Evolutionary conservation across 2,113 vertebrate genomes (phyloP), one percentile per base, ranked within the genome.

Genomic region (Mesembrinibis cayennensis): DNA sequence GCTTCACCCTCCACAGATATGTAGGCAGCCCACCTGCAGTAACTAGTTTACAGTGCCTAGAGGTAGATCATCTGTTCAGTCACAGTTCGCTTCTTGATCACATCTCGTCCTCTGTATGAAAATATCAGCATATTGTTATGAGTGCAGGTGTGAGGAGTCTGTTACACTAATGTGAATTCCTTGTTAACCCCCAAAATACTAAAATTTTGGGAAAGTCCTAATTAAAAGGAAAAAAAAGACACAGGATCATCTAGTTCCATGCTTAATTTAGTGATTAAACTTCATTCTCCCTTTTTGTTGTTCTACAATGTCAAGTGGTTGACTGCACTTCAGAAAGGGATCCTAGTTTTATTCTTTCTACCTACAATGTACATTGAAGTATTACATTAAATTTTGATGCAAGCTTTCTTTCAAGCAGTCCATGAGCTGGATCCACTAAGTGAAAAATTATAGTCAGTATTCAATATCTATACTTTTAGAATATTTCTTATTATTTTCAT

Each of bases 51-150:
- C 6, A 44, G 8, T 34, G 9, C 16, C 14, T 2, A 6, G 23
- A 62, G 14, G 15, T 7, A 58, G 21, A 70, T 34, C 13, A 22
- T 34, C 44, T 82, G 5, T 36, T 71, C 32, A 55, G 16, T 25
- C 59, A 10, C 13, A 27, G 27, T n/a, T 90, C n/a, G 20, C 9
- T 49, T 73, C 42, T 45, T 53, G 62, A 42, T 47, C 8, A 52
- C 4, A 16, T 53, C 21, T 23, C 56, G 13, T 62, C 27, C 27
- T 73, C 27, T 44, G 11, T 32, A 40, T 29, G 44, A 59, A 95
- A 61, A 72, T 4, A 67, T 5, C 13, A 52, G 16, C 6, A 23
- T 0, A 0, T 5, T 36, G 6, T 22, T 61, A 30, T 34, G 23
- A 49, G 2, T 40, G 32, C 13, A 77, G 11, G 9, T 61, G 11